phyloP scores from a whole-genome alignment of 2,113 vertebrate species.

The Eolophus roseicapilla region DNA sequence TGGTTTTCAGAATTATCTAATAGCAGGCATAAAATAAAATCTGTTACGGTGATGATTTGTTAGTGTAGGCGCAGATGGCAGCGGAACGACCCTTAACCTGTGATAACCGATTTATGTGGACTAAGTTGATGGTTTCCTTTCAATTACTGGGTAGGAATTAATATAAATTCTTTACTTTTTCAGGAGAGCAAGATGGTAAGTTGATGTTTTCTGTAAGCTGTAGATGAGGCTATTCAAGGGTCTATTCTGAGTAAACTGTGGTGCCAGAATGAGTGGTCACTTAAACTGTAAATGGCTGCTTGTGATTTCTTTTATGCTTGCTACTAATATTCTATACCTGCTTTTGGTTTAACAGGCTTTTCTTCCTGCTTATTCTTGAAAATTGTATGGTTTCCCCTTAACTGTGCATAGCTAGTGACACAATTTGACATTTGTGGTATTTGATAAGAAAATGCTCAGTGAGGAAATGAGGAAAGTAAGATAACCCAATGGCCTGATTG shows the following conservation, averaged over 20 bases:
- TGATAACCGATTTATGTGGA: neutral
- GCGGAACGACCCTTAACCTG: neutral
- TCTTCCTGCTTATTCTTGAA: neutral
- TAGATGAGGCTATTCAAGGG: neutral
- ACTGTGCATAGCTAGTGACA: neutral
- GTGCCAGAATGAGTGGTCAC: neutral
- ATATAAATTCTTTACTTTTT: neutral
- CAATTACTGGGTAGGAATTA: neutral
- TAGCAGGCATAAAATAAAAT: neutral
- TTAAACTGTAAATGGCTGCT: neutral
- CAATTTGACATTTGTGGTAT: neutral
- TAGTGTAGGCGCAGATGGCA: neutral
- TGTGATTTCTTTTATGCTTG: neutral
- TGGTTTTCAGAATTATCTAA: neutral
- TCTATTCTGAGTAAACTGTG: neutral
- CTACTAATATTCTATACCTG: neutral
- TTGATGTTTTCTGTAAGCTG: neutral
- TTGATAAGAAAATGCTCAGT: neutral
- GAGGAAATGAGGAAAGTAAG: neutral
- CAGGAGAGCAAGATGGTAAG: neutral
- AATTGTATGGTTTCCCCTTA: neutral
- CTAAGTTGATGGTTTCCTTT: neutral
- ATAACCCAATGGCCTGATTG: rapidly evolving
- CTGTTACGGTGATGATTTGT: neutral
- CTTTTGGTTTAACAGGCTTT: neutral